phyloP scores from a whole-genome alignment of 2,113 vertebrate species.

The Plotosus lineatus region DNA sequence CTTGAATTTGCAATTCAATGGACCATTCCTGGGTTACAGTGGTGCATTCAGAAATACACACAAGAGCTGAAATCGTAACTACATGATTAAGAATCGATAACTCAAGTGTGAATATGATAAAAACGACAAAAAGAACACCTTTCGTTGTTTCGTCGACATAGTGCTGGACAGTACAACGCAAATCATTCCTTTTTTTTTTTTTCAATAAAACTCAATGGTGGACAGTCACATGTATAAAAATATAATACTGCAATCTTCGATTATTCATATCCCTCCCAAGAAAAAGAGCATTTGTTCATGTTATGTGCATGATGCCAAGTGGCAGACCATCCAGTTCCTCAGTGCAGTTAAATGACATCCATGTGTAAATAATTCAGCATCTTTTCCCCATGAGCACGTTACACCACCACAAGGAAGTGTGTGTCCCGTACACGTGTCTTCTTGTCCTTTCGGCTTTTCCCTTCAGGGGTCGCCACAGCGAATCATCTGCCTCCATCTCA shows the following conservation, averaged over 20 bases:
- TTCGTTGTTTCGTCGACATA: too few relatives aligned
- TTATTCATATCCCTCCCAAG: background rate
- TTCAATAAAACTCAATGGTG: background rate
- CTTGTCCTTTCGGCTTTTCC: too few relatives aligned
- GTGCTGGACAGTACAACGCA: too few relatives aligned
- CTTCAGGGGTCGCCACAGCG: too few relatives aligned
- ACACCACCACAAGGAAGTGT: background rate
- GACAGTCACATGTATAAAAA: background rate
- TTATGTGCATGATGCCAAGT: background rate
- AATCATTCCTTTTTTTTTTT: too few relatives aligned
- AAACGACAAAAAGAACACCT: too few relatives aligned
- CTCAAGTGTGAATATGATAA: too few relatives aligned
- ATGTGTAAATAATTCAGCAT: constrained; percentile 18
- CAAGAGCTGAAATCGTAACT: background rate
- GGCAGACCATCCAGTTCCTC: background rate
- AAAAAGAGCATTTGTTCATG: background rate
- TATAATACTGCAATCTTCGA: background rate
- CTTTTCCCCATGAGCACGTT: background rate
- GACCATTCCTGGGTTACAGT: background rate
- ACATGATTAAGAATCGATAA: background rate
- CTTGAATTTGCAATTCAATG: background rate
- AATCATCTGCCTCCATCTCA: too few relatives aligned
- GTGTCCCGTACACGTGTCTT: background rate
- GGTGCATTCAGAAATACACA: background rate
- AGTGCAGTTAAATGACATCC: constrained; percentile 5